These are phyloP conservation scores for Mormyrops boulengeri DNA, from an alignment of 2,797 vertebrate species.

Conservation along the genomic window DNA sequence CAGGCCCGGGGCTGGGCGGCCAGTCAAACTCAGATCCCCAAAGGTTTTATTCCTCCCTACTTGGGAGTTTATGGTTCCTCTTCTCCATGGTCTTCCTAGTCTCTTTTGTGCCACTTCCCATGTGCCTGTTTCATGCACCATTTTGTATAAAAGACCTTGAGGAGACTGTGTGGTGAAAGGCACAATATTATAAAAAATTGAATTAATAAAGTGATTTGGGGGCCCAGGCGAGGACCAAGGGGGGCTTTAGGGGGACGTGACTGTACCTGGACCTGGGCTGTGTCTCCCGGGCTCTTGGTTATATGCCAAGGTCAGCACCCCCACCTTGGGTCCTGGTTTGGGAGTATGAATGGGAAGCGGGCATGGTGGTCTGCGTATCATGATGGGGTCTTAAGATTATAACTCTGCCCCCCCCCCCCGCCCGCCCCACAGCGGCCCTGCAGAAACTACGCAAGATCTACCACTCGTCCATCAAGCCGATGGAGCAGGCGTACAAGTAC, in stretches of 20 bases:
- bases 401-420: background rate
- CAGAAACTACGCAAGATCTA: constrained; percentile 85
- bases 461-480: constrained; percentile 82
- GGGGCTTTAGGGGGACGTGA: background rate
- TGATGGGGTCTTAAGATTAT: background rate
- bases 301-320: background rate
- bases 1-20: too few relatives aligned
- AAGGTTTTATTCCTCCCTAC: background rate
- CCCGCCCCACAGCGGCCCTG: constrained; percentile 69
- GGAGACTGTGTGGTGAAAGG: background rate
- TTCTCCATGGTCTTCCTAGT: background rate
- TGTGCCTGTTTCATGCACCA: background rate
- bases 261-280: background rate
- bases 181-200: background rate
- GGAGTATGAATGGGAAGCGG: background rate
- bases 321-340: background rate
- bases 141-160: background rate
- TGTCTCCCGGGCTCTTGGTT: background rate
- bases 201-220: background rate
- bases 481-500: constrained; percentile 90
- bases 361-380: background rate
- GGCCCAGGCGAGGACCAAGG: background rate
- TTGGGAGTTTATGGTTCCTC: background rate
- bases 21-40: background rate
- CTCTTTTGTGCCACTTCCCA: background rate